Conservation (phyloP, 2,113 vertebrate genomes). For the Setophaga petechia region DNA sequence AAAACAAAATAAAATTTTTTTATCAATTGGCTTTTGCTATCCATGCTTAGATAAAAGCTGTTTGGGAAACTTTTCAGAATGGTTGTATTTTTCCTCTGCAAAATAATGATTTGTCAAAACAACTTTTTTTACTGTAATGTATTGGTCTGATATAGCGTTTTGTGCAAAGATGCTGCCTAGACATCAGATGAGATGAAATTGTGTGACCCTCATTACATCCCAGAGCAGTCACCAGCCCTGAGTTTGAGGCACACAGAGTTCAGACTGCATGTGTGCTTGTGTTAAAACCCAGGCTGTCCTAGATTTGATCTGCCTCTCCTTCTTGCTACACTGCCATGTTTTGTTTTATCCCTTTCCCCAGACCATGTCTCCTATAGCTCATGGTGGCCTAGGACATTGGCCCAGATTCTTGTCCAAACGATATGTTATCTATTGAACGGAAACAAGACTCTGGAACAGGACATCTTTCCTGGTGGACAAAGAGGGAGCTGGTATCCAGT, state of each 20-base stretch:
- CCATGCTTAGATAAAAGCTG: background rate
- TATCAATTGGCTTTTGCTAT: background rate
- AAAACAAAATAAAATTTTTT: background rate
- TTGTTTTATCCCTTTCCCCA: background rate
- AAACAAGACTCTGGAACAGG: background rate
- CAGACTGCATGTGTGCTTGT: background rate
- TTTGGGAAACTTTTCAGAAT: background rate
- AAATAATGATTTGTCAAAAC: background rate
- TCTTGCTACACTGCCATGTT: background rate
- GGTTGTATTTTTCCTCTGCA: background rate
- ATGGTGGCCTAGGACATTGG: background rate
- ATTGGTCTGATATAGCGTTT: background rate
- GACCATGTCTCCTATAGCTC: background rate
- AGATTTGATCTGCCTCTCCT: background rate
- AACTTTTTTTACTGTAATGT: background rate
- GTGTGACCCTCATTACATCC: background rate
- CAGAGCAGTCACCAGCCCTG: background rate
- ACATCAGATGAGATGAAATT: background rate
- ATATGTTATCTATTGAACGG: background rate
- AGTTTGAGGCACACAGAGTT: accelerated
- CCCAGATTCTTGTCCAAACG: background rate
- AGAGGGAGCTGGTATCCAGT: background rate
- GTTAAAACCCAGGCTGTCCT: background rate
- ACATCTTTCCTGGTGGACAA: background rate
- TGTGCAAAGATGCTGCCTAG: background rate